These are phyloP conservation scores for Drosophila maculinotata DNA, from an alignment of 2,888 invertebrate genomes.

Conservation along the genomic window DNA sequence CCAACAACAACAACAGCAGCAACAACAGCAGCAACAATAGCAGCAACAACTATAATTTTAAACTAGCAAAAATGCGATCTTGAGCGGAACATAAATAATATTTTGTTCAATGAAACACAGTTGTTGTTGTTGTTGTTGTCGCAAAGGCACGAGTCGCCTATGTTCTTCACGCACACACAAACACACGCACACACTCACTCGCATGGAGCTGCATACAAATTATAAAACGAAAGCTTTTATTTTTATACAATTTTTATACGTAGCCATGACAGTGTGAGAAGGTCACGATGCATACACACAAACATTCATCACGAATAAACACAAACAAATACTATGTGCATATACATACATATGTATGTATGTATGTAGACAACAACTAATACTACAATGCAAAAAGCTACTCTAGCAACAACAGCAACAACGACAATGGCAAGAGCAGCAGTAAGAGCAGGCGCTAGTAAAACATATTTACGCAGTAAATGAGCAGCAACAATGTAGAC, in stretches of 20 bases:
- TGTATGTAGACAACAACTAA: conserved; percentile 28
- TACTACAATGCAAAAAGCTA: conserved; percentile 43
- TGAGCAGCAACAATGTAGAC: conserved; percentile 38
- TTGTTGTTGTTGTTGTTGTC: conserved; percentile 40
- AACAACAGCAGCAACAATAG: conserved; percentile 31
- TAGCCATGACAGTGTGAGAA: conserved; percentile 85
- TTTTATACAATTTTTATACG: conserved; percentile 71
- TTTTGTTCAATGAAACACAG: conserved; percentile 80
- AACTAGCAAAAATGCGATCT: conserved; percentile 67
- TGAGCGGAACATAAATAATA: conserved; percentile 81
- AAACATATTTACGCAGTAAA: conserved; percentile 73
- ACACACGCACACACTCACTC: conserved; percentile 40
- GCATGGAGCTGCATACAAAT: conserved; percentile 75
- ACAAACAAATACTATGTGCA: conserved; percentile 9
- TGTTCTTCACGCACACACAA: conserved; percentile 68
- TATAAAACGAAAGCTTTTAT: conserved; percentile 80
- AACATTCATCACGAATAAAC: conserved; percentile 32
- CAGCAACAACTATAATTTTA: conserved; percentile 6
- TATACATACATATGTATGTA: too few species aligned
- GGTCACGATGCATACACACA: conserved; percentile 79
- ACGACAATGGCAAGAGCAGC: conserved; percentile 18
- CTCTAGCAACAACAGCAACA: conserved; percentile 29
- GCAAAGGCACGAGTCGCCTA: conserved; percentile 68
- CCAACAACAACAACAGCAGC: conserved; percentile 29
- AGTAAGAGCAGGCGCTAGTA: conserved; percentile 34